Base-by-base conservation (phyloP, 2,888 invertebrate species). In the Copidosoma aretas region DNA sequence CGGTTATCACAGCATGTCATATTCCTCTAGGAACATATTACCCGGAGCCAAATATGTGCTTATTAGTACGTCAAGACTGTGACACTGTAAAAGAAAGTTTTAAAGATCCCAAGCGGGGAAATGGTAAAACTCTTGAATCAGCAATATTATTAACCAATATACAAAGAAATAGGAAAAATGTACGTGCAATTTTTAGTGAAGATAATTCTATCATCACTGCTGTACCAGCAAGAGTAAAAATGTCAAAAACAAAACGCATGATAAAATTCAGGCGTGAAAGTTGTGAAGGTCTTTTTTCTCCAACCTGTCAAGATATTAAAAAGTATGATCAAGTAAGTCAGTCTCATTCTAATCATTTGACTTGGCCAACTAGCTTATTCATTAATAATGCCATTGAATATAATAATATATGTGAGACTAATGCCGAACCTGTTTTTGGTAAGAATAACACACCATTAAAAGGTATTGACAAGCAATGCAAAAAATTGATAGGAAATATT, bases 31-130 rank as follows among this genome's bases (percentile, higher is more conserved):
- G 58, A 22, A 19, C 41, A 4, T 58, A 58, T 24, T 58, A 58
- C 25, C 58, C 58, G 25, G 58, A 58, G 41, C 58, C 58, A 25
- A 58, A 58, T 25, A 58, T 25, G 58, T 58, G 58, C 24, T 15
- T 58, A 58, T 58, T 58, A 12, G 25, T 58, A 22, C 58, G 24
- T 17, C 58, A 58, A 32, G 19, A 24, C 24, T 15, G 19, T 32
- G 19, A 32, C 5, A 58, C 58, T 19, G 32, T 58, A 24, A 17
- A 25, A 19, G 58, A 58, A 58, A 58, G 58, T 39, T 58, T 58
- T 24, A 58, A 24, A 22, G 5, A 58, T 58, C 21, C 10, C 17
- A 19, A 24, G 14, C 58, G 25, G 25, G 41, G 41, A 25, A 58
- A 58, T 3, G 1, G 39, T 14, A 39, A 25, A 8, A 58, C 25